Evolutionary conservation across 2,113 vertebrate species (phyloP), one percentile per base, ranked within the genome.

Genomic region (Brienomyrus brachyistius): DNA sequence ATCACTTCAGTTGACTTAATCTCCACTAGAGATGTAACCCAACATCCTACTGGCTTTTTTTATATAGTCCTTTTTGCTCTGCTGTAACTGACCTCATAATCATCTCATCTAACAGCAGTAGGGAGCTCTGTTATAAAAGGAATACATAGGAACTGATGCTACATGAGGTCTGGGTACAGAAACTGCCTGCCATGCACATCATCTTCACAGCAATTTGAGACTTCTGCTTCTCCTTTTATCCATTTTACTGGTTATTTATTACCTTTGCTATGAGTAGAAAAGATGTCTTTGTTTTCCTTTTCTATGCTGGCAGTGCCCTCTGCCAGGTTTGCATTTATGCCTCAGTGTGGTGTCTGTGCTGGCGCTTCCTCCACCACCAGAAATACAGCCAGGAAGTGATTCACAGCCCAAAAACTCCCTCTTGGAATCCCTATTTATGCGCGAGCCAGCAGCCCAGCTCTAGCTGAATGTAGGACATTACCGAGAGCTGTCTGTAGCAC

Each of bases 321-420:
- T 89, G 80, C 88, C 88, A 89, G 88, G 85, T 84, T 48, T 84
- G 77, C 52, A 85, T 84, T 52, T 85, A 56, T 59, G 80, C 89
- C 40, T 45, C 89, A 84, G 31, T 84, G 77, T 47, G 52, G 40
- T 89, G 80, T 89, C 89, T 89, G 74, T 89, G 40, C 23, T 56
- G 77, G 77, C 9, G 48, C 40, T 84, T 52, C 66, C 70, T 82
- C 70, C n/a, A 31, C 70, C 43, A 84, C 80, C 83, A 87, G 47
- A 85, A 90, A 86, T 70, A 51, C 84, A 77, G 56, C 84, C 89
- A 90, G 89, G 83, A 86, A 77, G 89, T 51, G 89, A 90, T 77
- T 90, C 84, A 23, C 84, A 74, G 56, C 50, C 83, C 54, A 84
- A 85, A 45, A 23, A 4, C 89, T 89, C 50, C 80, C 84, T 90